Conservation (phyloP, 2,888 invertebrate species). For the Microctonus aethiopoides region DNA sequence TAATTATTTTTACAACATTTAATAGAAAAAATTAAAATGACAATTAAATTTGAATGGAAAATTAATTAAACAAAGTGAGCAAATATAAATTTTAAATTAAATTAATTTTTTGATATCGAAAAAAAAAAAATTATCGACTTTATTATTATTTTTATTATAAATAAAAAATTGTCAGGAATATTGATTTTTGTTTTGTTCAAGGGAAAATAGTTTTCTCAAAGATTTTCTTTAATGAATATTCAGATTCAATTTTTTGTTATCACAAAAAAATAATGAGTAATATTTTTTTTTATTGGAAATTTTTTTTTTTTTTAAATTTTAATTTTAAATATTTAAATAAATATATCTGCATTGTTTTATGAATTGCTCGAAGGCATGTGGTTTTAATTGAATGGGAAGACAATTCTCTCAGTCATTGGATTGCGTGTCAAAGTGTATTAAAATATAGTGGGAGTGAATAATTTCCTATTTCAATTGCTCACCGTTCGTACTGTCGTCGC, state of each 20-base stretch:
- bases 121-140: no score
- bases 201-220: no score
- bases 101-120: no score
- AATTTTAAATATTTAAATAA: neutral
- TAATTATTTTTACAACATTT: neutral
- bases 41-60: neutral
- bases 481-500: neutral
- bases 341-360: neutral
- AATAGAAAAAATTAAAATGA: neutral
- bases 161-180: no score
- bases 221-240: no score
- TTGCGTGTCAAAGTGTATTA: constrained; percentile 2
- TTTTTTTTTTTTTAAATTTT: neutral
- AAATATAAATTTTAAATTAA: no score
- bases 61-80: no score
- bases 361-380: neutral
- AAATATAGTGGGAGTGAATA: constrained; percentile 32
- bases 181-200: no score
- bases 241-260: no score
- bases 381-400: neutral
- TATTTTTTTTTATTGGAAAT: no score
- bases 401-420: neutral
- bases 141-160: no score
- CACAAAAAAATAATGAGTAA: no score
- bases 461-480: constrained; percentile 36